Evolutionary conservation across 2,797 vertebrate species (phyloP), one percentile per base, ranked within the genome.

Genomic region (Pagetopsis macropterus): DNA sequence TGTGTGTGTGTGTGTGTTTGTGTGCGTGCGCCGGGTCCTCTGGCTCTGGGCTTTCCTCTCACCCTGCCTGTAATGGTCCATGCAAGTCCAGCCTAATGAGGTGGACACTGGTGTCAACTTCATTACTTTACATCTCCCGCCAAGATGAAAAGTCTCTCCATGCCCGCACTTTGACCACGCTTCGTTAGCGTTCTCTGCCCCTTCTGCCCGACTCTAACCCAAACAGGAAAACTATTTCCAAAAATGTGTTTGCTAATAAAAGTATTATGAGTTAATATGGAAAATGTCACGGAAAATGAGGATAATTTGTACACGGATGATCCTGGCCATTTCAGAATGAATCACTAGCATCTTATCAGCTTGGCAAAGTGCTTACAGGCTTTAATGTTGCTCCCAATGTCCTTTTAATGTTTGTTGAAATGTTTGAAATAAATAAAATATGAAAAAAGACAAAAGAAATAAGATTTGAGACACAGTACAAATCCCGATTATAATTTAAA

Each of bases 51-150:
- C 89, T 92, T 91, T 92, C 92, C 92, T 91, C 88, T 94, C 88
- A 92, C 91, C 93, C 92, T 73, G 88, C 82, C 90, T 85, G 87
- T 94, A 94, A 94, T 94, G 93, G 93, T 88, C 93, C 92, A 91
- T 94, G 93, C 91, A 92, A 89, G 84, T 90, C 89, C 77, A 87
- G 87, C 89, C 87, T 95, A 94, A 94, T 94, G 94, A 91, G 89
- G 91, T 94, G 93, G 92, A 91, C 93, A 89, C 78, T 84, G 72
- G 90, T 93, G 92, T 93, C 90, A 93, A 92, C 91, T 94, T 93
- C 91, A 93, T 95, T 94, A 93, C 86, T 89, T 94, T 92, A 91
- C 90, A 89, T 94, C 91, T 91, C 86, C 85, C 62, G 69, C 87
- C 84, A 84, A 89, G 88, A 92, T 87, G 86, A 89, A 86, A 85